Percentiles rank a stretch among this genome's conserved stretches.
These are phyloP conservation scores for Atherinosoma microstoma DNA, from an alignment of 2,797 vertebrate species.

Conservation along the genomic window DNA sequence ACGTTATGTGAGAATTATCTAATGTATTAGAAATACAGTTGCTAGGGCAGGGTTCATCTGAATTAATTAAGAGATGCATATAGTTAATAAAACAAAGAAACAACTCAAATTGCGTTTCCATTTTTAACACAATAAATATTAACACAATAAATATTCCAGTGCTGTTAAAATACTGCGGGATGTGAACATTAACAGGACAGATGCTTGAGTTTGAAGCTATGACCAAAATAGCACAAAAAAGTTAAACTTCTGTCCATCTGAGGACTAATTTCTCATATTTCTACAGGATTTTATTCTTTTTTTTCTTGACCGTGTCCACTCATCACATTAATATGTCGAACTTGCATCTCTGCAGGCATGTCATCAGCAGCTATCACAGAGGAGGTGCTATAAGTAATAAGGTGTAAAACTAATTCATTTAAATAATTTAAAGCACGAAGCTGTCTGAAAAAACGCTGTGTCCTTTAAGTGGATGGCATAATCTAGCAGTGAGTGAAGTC, in stretches of 20 bases:
- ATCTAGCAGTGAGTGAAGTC: no score
- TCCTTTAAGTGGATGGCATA: no score
- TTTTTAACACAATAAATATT: not conserved
- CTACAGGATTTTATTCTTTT: not conserved
- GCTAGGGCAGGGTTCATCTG: not conserved
- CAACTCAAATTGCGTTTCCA: not conserved
- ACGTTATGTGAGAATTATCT: not conserved
- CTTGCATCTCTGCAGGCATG: constrained; percentile 8
- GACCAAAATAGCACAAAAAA: no score
- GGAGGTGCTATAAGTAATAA: constrained; percentile 29
- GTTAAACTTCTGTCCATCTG: no score
- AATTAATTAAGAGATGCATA: not conserved
- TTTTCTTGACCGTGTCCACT: constrained; percentile 3
- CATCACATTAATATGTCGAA: constrained; percentile 23
- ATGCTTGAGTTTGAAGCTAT: no score
- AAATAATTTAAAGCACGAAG: not conserved
- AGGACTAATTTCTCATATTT: no score
- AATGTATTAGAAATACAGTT: not conserved
- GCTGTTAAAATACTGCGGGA: no score
- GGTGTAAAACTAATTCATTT: constrained; percentile 26
- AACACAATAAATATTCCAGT: no score
- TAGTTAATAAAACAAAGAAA: not conserved
- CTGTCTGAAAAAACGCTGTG: no score
- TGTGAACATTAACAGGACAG: no score
- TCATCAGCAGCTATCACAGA: constrained; percentile 41